Evolutionary conservation across 1,140 invertebrate genomes (phyloP).

Genomic region (Phymorhynchus buccinoides): DNA sequence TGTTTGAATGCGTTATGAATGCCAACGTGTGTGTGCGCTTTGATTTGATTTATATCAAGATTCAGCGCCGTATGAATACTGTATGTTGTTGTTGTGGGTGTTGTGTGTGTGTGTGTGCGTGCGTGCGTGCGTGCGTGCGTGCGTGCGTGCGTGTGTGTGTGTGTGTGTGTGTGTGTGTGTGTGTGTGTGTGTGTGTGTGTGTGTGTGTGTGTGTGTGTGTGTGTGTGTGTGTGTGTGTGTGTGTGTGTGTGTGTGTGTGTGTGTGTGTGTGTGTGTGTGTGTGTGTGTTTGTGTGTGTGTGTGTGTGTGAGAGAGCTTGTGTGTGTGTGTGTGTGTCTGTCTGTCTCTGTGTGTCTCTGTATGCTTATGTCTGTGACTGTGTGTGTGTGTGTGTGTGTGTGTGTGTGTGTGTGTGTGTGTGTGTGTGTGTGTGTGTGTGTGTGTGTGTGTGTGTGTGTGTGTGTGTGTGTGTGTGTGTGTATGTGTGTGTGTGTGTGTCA

Average conservation of each 20-base stretch:
- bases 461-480: not conserved
- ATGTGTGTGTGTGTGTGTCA: not conserved
- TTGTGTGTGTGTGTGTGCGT: no score
- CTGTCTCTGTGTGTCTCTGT: not conserved
- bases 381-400: conserved; percentile 17
- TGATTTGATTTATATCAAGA: no score
- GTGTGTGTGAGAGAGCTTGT: not conserved
- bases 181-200: conserved; percentile 5
- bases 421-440: not conserved
- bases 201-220: conserved; percentile 23
- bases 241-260: conserved; percentile 17
- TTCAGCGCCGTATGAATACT: no score
- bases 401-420: not conserved
- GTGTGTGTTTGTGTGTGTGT: not conserved
- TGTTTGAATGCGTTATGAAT: no score
- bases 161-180: conserved; percentile 18
- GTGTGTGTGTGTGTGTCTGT: not conserved
- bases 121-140: not conserved
- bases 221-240: conserved; percentile 23
- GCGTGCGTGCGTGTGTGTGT: conserved; percentile 25
- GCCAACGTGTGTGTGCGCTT: no score
- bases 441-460: not conserved
- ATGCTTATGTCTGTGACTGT: not conserved
- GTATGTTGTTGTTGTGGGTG: no score
- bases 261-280: conserved; percentile 27